Conservation (phyloP, 2,113 vertebrate species). For the Azemiops feae region DNA sequence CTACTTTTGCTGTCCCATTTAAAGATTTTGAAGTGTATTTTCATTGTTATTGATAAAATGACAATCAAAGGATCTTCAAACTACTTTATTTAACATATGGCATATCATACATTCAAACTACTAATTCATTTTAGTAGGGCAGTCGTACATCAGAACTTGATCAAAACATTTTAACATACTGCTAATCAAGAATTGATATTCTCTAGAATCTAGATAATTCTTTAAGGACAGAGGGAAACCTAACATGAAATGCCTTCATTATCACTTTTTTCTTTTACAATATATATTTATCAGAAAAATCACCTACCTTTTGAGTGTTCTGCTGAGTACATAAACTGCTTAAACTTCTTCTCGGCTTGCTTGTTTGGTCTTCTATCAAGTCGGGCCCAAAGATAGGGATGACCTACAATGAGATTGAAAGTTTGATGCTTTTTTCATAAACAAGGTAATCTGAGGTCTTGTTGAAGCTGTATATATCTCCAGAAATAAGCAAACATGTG, state of each 20-base stretch:
- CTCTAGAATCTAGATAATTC: neutral
- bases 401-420: constrained; percentile 64
- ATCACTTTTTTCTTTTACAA: neutral
- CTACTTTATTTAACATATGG: neutral
- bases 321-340: constrained; percentile 74
- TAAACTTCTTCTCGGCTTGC: constrained; percentile 90
- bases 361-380: constrained; percentile 92
- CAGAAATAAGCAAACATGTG: neutral
- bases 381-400: constrained; percentile 88
- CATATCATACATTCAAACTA: neutral
- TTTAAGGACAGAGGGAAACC: neutral
- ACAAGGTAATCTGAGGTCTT: neutral
- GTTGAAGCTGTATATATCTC: neutral
- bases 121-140: neutral
- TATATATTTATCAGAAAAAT: neutral
- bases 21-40: neutral
- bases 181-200: neutral
- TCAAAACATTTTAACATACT: neutral
- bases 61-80: neutral
- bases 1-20: neutral
- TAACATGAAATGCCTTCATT: neutral
- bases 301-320: constrained; percentile 77
- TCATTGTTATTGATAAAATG: neutral
- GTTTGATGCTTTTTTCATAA: neutral
- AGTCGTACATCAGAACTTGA: neutral